Percentiles rank a stretch among this genome's conserved stretches.
Conservation (phyloP, 2,113 vertebrate genomes). For the Amphiprion percula region DNA sequence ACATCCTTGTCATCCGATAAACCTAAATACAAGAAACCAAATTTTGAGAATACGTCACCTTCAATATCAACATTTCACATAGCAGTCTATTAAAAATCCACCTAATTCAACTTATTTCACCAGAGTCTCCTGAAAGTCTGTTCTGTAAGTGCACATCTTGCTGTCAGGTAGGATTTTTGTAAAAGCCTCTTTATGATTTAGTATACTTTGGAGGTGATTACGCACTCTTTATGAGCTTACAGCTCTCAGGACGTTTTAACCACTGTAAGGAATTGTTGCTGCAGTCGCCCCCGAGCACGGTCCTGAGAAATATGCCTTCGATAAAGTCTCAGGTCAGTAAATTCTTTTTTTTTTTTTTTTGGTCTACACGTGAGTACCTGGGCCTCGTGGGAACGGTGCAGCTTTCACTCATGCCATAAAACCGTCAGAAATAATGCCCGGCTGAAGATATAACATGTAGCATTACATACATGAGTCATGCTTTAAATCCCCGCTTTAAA, state of each 20-base stretch:
- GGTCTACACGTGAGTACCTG: slow-evolving; percentile 50
- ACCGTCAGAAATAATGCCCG: slow-evolving; percentile 59
- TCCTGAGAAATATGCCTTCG: slow-evolving; percentile 48
- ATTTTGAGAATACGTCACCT: too few species aligned
- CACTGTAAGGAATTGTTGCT: slow-evolving; percentile 17
- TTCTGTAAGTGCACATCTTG: background rate
- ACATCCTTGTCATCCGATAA: too few species aligned
- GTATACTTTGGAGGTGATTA: slow-evolving; percentile 39
- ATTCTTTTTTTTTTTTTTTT: slow-evolving; percentile 13
- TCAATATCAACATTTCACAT: too few species aligned
- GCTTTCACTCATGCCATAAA: slow-evolving; percentile 65
- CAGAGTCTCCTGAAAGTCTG: too few species aligned
- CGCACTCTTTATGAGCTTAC: slow-evolving; percentile 30
- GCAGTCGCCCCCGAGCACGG: background rate
- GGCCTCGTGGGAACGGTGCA: slow-evolving; percentile 50
- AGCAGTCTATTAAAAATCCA: too few species aligned
- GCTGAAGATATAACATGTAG: slow-evolving; percentile 44
- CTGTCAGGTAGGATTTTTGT: slow-evolving; percentile 5
- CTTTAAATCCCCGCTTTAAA: slow-evolving; percentile 68
- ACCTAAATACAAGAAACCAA: too few species aligned
- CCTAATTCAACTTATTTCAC: too few species aligned
- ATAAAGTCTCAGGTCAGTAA: slow-evolving; percentile 60
- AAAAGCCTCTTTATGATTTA: slow-evolving; percentile 40
- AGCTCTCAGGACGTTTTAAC: slow-evolving; percentile 40
- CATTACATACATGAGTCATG: slow-evolving; percentile 58